Conservation (phyloP, 23 tunicate genomes). For the Styela clava region DNA sequence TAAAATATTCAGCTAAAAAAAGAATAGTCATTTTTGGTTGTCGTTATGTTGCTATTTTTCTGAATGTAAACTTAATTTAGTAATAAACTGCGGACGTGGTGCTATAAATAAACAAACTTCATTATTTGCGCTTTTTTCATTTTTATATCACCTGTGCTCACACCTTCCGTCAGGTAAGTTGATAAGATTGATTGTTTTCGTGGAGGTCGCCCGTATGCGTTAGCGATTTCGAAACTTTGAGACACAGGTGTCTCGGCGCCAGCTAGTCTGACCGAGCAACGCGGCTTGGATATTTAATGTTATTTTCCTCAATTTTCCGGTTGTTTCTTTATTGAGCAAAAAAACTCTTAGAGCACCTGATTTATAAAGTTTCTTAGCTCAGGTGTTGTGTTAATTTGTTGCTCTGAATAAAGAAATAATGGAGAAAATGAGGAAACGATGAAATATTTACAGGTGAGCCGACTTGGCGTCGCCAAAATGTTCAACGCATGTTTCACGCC, state of each 20-base stretch:
- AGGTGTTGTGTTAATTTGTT: constrained; percentile 1
- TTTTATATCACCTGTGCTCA: constrained; percentile 20
- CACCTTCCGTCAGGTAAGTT: constrained; percentile 22
- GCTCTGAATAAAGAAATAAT: constrained; percentile 8
- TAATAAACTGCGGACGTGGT: background rate
- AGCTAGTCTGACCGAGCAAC: constrained; percentile 31
- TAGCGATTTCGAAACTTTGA: constrained; percentile 6
- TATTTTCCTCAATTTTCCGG: background rate
- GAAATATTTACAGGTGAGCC: constrained; percentile 14
- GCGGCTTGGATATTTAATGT: background rate
- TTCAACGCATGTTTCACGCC: constrained; percentile 26
- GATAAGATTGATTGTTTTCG: constrained; percentile 24
- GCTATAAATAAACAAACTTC: background rate
- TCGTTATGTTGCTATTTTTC: background rate
- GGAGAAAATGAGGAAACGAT: background rate
- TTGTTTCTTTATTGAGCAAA: background rate
- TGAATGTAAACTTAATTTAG: background rate
- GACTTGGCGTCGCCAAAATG: constrained; percentile 29
- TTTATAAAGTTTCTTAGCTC: too few species aligned
- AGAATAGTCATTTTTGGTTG: too few species aligned
- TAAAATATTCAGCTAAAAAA: too few species aligned
- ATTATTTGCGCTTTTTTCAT: constrained; percentile 8
- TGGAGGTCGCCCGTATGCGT: constrained; percentile 1
- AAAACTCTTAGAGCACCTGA: background rate
- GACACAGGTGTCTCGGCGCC: constrained; percentile 45